phyloP scores from a whole-genome alignment of 1,140 invertebrate species.

The Ephestia elutella region DNA sequence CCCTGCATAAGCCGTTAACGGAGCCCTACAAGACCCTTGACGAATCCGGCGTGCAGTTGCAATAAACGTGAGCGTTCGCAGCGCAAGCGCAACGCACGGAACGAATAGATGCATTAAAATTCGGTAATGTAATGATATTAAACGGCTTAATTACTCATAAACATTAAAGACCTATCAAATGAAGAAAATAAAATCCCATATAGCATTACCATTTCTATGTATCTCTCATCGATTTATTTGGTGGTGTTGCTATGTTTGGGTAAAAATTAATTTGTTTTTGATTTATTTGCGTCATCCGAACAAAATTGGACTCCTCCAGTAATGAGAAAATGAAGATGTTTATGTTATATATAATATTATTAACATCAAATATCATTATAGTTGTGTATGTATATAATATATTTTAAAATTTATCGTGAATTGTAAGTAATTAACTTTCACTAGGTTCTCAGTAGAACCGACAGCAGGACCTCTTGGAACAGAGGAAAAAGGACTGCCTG shows the following conservation, averaged over 20 bases:
- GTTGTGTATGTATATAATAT: too few species aligned
- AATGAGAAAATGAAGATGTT: too few species aligned
- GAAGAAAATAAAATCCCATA: neutral
- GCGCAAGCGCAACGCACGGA: neutral
- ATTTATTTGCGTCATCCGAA: neutral
- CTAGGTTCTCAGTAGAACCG: too few species aligned
- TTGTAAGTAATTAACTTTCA: too few species aligned
- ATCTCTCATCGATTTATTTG: neutral
- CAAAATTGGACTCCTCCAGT: too few species aligned
- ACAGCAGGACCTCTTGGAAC: too few species aligned
- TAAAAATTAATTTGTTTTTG: neutral
- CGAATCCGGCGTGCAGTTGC: neutral
- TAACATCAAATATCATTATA: too few species aligned
- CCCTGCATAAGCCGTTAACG: neutral
- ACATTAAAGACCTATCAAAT: neutral
- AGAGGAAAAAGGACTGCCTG: too few species aligned
- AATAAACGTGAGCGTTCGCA: neutral
- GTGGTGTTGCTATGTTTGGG: neutral
- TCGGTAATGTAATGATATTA: conserved; percentile 2
- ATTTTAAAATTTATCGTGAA: too few species aligned
- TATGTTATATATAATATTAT: too few species aligned
- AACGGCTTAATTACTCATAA: neutral
- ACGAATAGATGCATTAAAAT: conserved; percentile 4
- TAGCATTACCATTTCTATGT: neutral
- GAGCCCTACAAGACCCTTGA: neutral